Evolutionary conservation across 35 echinoderm and acorn worm species (phyloP), one percentile per base, ranked within the genome.

Genomic region (Heliocidaris erythrogramma): DNA sequence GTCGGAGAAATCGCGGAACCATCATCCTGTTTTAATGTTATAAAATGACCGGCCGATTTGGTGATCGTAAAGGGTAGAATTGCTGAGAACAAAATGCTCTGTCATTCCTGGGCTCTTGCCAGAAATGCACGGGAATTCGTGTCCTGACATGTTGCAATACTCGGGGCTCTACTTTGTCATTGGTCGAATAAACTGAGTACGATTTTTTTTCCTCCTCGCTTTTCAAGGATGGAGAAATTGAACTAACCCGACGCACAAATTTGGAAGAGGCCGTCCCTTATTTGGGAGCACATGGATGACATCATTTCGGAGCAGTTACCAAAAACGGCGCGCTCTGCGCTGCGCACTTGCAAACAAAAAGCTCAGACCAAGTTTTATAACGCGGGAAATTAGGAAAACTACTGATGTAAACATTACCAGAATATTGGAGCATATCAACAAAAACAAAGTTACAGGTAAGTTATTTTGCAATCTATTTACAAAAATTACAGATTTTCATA

Each of bases 71-170:
- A 92, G 42, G 27, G 87, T 14, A 89, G 87, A 89, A 89, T 48
- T 92, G 31, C 30, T 30, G 91, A 48, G 48, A 59, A 92, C 91
- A 56, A 92, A 89, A 92, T 59, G 49, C 91, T 92, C 47, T 92
- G 91, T 92, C 91, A 92, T 92, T 91, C 48, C 91, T 92, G 91
- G 91, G 91, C 48, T 18, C 91, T 59, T 92, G 91, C 91, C 91
- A 92, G 91, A 92, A 92, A 92, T 13, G 91, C 91, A 48, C 91
- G 91, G 49, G 91, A 92, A 92, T 47, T 92, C 91, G 49, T 92
- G 91, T 92, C 91, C 91, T 92, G 91, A 92, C 91, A 92, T 92
- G 91, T 92, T 59, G 91, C 91, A 92, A 92, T 92, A 92, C 31
- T n/a, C 48, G 11, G 49, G 13, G 91, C 91, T 48, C 91, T 92